Conservation (phyloP, 2,797 vertebrate genomes). For the Loriculus beryllinus region DNA sequence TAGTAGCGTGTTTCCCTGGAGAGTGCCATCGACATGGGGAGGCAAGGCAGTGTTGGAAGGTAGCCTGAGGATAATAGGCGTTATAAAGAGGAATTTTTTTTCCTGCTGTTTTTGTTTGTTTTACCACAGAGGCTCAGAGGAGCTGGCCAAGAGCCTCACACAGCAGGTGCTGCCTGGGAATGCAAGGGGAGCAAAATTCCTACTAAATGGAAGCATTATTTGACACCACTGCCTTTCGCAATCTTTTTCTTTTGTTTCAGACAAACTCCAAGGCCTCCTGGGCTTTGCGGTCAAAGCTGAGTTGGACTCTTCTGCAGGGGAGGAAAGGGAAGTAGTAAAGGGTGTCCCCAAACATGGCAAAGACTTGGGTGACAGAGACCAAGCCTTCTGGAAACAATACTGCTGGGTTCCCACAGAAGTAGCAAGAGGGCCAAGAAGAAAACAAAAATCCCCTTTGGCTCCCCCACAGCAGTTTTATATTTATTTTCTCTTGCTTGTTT, state of each 20-base stretch:
- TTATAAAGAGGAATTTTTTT: slow-evolving; percentile 74
- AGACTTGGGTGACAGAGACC: slow-evolving; percentile 44
- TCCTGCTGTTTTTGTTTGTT: slow-evolving; percentile 76
- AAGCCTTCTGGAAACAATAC: slow-evolving; percentile 56
- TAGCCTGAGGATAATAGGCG: slow-evolving; percentile 74
- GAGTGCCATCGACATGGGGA: slow-evolving; percentile 33
- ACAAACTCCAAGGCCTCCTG: slow-evolving; percentile 62
- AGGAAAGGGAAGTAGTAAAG: slow-evolving; percentile 58
- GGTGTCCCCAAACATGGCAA: slow-evolving; percentile 57
- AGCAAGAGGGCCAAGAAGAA: background rate
- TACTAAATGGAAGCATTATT: slow-evolving; percentile 75
- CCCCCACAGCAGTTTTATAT: background rate
- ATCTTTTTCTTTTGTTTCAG: slow-evolving; percentile 73
- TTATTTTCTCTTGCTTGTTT: background rate
- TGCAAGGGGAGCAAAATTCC: slow-evolving; percentile 72
- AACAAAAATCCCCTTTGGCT: slow-evolving; percentile 5
- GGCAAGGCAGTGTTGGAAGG: slow-evolving; percentile 59
- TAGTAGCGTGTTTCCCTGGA: slow-evolving; percentile 38
- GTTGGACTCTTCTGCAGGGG: slow-evolving; percentile 57
- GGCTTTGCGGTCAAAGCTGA: slow-evolving; percentile 64
- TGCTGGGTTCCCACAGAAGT: slow-evolving; percentile 25
- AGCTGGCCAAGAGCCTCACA: slow-evolving; percentile 65
- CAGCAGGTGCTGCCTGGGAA: slow-evolving; percentile 74
- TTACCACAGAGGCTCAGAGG: slow-evolving; percentile 72
- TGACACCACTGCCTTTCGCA: slow-evolving; percentile 70